A percentile compares a stretch with the other conserved stretches of the same genome.
These are phyloP conservation scores for Acanthiza pusilla DNA, from an alignment of 2,797 vertebrate species.

Conservation along the genomic window DNA sequence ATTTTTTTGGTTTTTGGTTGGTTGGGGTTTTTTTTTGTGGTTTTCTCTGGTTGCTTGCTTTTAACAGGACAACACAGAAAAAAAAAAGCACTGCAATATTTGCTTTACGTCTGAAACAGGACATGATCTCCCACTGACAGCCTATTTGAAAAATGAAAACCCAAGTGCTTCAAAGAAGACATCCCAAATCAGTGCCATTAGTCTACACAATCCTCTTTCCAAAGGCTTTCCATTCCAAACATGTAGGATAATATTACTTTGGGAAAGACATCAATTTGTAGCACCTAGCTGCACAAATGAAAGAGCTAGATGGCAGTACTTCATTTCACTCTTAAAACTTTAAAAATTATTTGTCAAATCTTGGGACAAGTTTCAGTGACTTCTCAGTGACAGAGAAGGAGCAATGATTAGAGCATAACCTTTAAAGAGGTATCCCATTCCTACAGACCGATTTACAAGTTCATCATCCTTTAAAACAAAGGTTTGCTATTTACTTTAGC, in stretches of 20 bases:
- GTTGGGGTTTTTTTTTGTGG: no score
- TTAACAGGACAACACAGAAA: background rate
- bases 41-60: background rate
- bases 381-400: background rate
- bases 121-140: background rate
- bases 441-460: background rate
- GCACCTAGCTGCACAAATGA: background rate
- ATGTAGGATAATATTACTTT: background rate
- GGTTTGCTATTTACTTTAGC: background rate
- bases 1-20: no score
- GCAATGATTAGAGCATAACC: background rate
- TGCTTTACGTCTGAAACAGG: background rate
- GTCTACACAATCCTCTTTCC: background rate
- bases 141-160: background rate
- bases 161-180: background rate
- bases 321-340: background rate
- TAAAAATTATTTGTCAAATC: background rate
- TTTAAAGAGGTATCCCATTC: background rate
- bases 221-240: background rate
- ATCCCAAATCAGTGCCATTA: background rate
- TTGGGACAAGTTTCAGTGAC: background rate
- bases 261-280: background rate
- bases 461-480: background rate
- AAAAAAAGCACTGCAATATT: background rate
- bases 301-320: background rate